Conservation (phyloP, 2,888 invertebrate species). For the Sisyra terminalis region DNA sequence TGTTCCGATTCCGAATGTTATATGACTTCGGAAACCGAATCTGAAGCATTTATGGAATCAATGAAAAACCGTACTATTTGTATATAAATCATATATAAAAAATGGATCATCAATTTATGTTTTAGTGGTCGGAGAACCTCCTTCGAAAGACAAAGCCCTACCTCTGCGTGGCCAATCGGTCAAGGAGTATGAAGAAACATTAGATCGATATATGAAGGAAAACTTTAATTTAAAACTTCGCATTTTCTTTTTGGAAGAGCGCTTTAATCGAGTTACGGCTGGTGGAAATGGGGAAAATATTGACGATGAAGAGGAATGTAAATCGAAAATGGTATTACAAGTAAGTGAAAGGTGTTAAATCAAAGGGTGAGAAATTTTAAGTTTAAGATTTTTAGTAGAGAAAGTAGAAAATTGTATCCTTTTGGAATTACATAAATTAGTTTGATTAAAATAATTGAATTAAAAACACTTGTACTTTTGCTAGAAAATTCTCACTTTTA, state of each 20-base stretch:
- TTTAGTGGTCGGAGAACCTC: constrained; percentile 10
- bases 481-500: no score
- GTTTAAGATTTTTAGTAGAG: neutral
- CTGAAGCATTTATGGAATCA: no score
- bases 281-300: constrained; percentile 25
- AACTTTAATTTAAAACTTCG: constrained; percentile 84
- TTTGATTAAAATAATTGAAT: no score
- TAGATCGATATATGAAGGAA: constrained; percentile 68
- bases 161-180: constrained; percentile 52
- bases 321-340: constrained; percentile 50
- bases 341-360: constrained; percentile 20
- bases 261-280: constrained; percentile 43
- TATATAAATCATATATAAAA: no score
- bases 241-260: constrained; percentile 82
- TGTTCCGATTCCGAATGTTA: no score
- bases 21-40: no score
- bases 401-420: no score
- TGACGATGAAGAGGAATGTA: constrained; percentile 45
- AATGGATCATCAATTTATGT: no score
- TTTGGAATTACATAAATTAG: no score
- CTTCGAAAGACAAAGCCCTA: constrained; percentile 7
- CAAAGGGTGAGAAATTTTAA: neutral
- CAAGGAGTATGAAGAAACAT: constrained; percentile 81
- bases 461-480: no score
- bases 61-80: no score